Evolutionary conservation across 2,113 vertebrate genomes (phyloP).

Genomic region (Cervus canadensis): DNA sequence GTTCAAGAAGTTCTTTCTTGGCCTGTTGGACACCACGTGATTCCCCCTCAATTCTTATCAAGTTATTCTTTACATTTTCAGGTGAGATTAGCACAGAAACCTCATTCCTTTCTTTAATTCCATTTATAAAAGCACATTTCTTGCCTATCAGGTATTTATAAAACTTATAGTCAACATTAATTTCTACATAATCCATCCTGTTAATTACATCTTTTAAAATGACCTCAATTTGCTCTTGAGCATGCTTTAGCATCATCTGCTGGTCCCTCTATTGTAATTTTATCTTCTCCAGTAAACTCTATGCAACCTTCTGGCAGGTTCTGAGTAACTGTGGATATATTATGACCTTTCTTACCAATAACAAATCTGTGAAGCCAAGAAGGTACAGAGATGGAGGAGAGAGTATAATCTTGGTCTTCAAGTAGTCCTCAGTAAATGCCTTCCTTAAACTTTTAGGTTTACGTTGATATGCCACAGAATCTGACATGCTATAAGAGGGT

Average conservation of each 20-base stretch:
- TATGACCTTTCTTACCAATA: slow-evolving; percentile 87
- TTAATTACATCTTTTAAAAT: slow-evolving; percentile 86
- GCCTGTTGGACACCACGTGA: slow-evolving; percentile 92
- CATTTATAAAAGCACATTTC: slow-evolving; percentile 85
- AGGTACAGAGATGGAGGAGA: slow-evolving; percentile 83
- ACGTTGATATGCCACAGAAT: slow-evolving; percentile 84
- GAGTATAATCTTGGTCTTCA: slow-evolving; percentile 84
- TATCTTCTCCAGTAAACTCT: slow-evolving; percentile 86
- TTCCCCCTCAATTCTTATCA: slow-evolving; percentile 95
- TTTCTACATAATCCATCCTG: slow-evolving; percentile 87
- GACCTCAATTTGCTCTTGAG: slow-evolving; percentile 83
- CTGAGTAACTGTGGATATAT: slow-evolving; percentile 85
- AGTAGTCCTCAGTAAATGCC: slow-evolving; percentile 83
- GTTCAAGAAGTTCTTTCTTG: slow-evolving; percentile 95
- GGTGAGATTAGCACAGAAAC: slow-evolving; percentile 85
- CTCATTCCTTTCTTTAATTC: slow-evolving; percentile 88
- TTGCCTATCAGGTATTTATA: slow-evolving; percentile 86
- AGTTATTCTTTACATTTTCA: slow-evolving; percentile 84
- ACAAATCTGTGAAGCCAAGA: slow-evolving; percentile 89
- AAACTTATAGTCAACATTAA: slow-evolving; percentile 85
- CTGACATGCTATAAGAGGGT: slow-evolving; percentile 80
- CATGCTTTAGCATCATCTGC: slow-evolving; percentile 84
- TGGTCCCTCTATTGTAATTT: slow-evolving; percentile 84
- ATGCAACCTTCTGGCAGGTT: slow-evolving; percentile 85
- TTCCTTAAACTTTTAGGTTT: slow-evolving; percentile 84